A percentile compares a stretch with the other conserved stretches of the same genome.
Conservation (phyloP, 92 coral and sea anemone species). For the Epizoanthus fatuus region DNA sequence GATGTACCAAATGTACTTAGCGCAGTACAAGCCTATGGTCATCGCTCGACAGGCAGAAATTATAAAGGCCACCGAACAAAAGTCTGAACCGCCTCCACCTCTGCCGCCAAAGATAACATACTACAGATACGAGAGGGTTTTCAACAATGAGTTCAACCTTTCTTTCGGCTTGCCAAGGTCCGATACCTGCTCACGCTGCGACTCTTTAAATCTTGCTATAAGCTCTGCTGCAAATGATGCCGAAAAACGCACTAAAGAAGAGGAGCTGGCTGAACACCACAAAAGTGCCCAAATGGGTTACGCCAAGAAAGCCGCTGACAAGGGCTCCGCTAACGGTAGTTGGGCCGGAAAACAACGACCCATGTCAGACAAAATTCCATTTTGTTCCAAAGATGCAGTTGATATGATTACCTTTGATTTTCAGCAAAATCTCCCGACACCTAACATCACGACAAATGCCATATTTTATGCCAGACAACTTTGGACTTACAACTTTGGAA, state of each 20-base stretch:
- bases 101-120: not conserved
- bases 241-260: not conserved
- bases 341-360: slow-evolving; percentile 27
- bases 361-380: not conserved
- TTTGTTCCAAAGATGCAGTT: slow-evolving; percentile 33
- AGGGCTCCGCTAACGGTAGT: slow-evolving; percentile 25
- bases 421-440: slow-evolving; percentile 48
- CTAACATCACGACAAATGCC: slow-evolving; percentile 5
- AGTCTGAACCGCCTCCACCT: not conserved
- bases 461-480: slow-evolving; percentile 32
- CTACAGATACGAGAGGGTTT: slow-evolving; percentile 1
- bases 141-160: slow-evolving; percentile 28
- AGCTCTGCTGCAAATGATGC: slow-evolving; percentile 1
- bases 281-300: not conserved
- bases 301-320: slow-evolving; percentile 20
- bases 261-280: too few species aligned
- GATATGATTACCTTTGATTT: slow-evolving; percentile 54
- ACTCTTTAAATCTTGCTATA: not conserved
- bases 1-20: too few species aligned
- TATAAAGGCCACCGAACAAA: too few species aligned
- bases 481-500: slow-evolving; percentile 53
- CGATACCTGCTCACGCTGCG: slow-evolving; percentile 53
- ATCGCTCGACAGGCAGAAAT: too few species aligned
- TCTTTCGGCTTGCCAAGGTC: slow-evolving; percentile 49
- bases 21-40: not conserved